phyloP scores from a whole-genome alignment of 2,888 invertebrate genomes.

The Rosalia funebris region DNA sequence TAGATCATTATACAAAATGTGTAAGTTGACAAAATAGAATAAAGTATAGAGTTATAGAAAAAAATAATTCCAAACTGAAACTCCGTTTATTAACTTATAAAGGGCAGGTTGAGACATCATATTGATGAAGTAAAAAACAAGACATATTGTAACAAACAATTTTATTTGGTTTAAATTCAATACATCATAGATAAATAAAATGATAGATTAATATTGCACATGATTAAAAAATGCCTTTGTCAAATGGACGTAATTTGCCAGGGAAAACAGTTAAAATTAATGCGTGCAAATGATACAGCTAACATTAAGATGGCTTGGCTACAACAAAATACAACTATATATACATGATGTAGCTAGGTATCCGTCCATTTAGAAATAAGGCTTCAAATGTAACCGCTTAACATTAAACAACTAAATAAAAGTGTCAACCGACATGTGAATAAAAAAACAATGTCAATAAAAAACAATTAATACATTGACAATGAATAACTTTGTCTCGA shows the following conservation, averaged over 20 bases:
- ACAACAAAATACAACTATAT: constrained; percentile 61
- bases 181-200: constrained; percentile 66
- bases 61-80: too few relatives aligned
- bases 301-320: constrained; percentile 58
- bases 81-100: too few relatives aligned
- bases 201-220: constrained; percentile 65
- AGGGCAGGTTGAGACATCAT: too few relatives aligned
- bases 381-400: constrained; percentile 52
- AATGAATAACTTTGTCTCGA: constrained; percentile 28
- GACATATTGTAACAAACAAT: constrained; percentile 64
- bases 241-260: constrained; percentile 62
- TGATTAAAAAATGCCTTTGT: constrained; percentile 63
- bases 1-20: too few relatives aligned
- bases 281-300: constrained; percentile 50
- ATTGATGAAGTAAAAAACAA: constrained; percentile 27
- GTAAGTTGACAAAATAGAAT: too few relatives aligned
- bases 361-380: constrained; percentile 61
- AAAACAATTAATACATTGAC: constrained; percentile 48
- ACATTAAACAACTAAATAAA: constrained; percentile 59
- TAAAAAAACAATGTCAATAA: constrained; percentile 48
- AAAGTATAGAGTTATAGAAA: too few relatives aligned
- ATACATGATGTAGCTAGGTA: constrained; percentile 61
- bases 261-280: constrained; percentile 44
- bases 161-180: constrained; percentile 65
- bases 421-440: constrained; percentile 52